Percentiles rank a stretch among this genome's conserved stretches.
These are phyloP conservation scores for Noctua pronuba DNA, from an alignment of 2,888 invertebrate species.

Conservation along the genomic window DNA sequence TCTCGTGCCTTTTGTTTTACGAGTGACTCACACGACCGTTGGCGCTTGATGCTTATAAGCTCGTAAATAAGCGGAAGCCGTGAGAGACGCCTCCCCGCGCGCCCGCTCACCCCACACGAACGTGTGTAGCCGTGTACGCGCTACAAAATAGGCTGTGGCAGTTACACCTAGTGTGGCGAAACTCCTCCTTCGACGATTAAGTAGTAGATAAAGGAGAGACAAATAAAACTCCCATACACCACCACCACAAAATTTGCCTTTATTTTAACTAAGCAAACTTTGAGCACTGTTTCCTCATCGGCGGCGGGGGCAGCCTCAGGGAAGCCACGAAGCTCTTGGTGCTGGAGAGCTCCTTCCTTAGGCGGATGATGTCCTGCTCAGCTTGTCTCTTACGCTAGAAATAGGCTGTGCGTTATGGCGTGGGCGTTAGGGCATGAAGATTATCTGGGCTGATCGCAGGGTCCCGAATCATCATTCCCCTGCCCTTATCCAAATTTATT, in stretches of 20 bases:
- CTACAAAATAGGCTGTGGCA: too few species aligned
- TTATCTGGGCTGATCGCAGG: background rate
- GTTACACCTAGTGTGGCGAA: background rate
- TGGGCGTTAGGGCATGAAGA: background rate
- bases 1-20: too few species aligned
- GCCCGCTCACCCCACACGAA: too few species aligned
- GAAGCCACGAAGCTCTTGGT: constrained; percentile 87
- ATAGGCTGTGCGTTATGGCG: constrained; percentile 67
- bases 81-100: too few species aligned
- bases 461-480: too few species aligned
- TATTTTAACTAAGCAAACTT: constrained; percentile 78
- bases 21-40: too few species aligned
- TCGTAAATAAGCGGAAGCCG: too few species aligned
- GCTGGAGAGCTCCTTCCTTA: constrained; percentile 85
- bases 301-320: constrained; percentile 92
- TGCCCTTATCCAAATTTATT: too few species aligned
- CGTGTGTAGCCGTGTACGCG: too few species aligned
- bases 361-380: constrained; percentile 86
- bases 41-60: too few species aligned
- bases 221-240: constrained; percentile 19
- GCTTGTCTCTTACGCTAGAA: constrained; percentile 89
- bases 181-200: background rate
- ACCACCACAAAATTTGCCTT: constrained; percentile 12
- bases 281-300: constrained; percentile 79
- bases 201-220: background rate